These are phyloP conservation scores for Eupristina koningsbergeri DNA, from an alignment of 1,140 invertebrate genomes.

Conservation along the genomic window DNA sequence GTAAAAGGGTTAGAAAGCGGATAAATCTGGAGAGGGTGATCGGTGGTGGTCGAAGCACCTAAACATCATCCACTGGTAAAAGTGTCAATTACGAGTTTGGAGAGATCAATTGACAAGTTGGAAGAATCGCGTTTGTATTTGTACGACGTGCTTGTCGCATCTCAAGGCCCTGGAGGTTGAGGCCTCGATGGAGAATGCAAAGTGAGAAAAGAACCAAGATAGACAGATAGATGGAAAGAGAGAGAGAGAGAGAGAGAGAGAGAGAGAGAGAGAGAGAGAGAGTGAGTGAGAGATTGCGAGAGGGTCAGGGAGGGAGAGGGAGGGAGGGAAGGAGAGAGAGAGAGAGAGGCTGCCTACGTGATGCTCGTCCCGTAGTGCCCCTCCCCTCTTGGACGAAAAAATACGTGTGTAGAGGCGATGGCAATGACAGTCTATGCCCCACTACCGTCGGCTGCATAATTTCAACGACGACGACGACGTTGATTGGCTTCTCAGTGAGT, in stretches of 20 bases:
- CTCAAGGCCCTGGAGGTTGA: background rate
- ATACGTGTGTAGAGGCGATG: conserved; percentile 32
- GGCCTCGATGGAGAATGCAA: background rate
- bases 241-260: too few relatives aligned
- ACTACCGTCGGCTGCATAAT: conserved; percentile 11
- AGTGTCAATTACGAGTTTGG: too few relatives aligned
- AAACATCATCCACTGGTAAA: too few relatives aligned
- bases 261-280: background rate
- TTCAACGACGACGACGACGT: conserved; percentile 44
- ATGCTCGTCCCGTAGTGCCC: conserved; percentile 59
- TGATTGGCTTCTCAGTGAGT: conserved; percentile 56
- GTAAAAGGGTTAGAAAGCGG: too few relatives aligned
- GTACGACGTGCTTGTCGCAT: background rate
- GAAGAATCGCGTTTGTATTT: too few relatives aligned
- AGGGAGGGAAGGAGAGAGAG: background rate
- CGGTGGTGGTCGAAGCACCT: too few relatives aligned
- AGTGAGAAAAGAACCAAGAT: background rate
- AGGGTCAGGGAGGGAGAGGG: too few relatives aligned
- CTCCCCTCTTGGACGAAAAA: conserved; percentile 41
- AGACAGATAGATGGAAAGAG: too few relatives aligned
- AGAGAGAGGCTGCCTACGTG: conserved; percentile 60
- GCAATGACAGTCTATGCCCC: conserved; percentile 42
- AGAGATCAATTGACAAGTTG: conserved; percentile 13
- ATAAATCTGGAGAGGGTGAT: background rate
- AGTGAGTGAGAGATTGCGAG: background rate